Evolutionary conservation across 2,888 invertebrate genomes (phyloP).

Genomic region (Nomada flava): DNA sequence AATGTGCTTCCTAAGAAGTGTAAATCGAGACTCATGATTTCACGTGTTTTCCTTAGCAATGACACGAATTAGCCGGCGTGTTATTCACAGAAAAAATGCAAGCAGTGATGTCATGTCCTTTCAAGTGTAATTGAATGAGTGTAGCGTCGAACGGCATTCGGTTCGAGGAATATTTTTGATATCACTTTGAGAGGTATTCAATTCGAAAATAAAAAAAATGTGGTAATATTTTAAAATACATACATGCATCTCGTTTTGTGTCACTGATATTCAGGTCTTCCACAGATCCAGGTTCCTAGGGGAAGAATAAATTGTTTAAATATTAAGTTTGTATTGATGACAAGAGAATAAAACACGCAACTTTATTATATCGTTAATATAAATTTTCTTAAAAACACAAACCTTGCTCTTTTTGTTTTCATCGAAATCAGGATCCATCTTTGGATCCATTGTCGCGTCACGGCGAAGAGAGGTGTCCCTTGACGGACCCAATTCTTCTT

Average conservation of each 20-base stretch:
- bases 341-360: neutral
- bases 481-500: conserved; percentile 90
- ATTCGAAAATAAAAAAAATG: neutral
- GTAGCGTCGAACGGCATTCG: conserved; percentile 24
- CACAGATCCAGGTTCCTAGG: conserved; percentile 85
- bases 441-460: conserved; percentile 86
- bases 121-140: conserved; percentile 33
- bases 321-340: neutral
- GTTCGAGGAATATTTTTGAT: conserved; percentile 19
- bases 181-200: conserved; percentile 13
- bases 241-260: conserved; percentile 79
- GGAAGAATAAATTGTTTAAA: neutral
- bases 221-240: conserved; percentile 62
- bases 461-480: conserved; percentile 90
- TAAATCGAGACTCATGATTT: conserved; percentile 38
- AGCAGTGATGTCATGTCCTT: conserved; percentile 60
- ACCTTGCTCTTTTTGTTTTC: conserved; percentile 90
- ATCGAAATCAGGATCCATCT: conserved; percentile 86
- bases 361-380: neutral
- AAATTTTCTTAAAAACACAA: conserved; percentile 76
- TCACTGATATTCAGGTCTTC: conserved; percentile 83
- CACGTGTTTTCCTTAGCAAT: conserved; percentile 44
- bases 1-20: conserved; percentile 41
- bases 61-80: conserved; percentile 43
- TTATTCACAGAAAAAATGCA: conserved; percentile 59